Evolutionary conservation across 2,888 invertebrate species (phyloP).

Genomic region (Himalopsyche japonica): DNA sequence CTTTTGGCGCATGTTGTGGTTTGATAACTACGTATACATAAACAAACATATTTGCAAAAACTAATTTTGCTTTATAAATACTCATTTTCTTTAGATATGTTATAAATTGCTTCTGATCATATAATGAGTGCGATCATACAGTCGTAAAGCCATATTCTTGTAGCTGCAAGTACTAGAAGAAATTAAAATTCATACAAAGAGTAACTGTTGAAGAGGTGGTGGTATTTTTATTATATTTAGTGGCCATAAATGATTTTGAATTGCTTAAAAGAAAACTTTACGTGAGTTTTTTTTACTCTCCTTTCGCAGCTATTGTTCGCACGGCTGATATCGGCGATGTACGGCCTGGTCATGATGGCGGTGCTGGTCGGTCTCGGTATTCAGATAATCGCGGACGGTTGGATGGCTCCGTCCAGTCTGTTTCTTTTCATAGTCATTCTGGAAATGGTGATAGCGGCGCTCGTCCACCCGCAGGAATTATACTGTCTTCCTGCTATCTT

Average conservation of each 20-base stretch:
- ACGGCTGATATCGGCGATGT: constrained; percentile 73
- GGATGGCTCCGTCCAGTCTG: constrained; percentile 80
- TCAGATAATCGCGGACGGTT: constrained; percentile 78
- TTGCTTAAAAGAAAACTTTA: too few species aligned
- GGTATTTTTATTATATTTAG: background rate
- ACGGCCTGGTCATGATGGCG: constrained; percentile 85
- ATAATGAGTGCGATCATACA: too few species aligned
- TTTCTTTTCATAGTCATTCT: constrained; percentile 76
- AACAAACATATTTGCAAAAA: too few species aligned
- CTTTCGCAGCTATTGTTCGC: constrained; percentile 68
- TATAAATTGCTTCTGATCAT: too few species aligned
- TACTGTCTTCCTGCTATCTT: constrained; percentile 72
- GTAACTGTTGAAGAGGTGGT: background rate
- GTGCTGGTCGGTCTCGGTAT: constrained; percentile 80
- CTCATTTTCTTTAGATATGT: too few species aligned
- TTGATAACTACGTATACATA: too few species aligned
- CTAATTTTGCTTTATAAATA: too few species aligned
- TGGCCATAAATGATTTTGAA: background rate
- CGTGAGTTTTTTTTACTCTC: background rate
- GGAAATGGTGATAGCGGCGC: constrained; percentile 67
- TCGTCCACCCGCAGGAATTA: constrained; percentile 81
- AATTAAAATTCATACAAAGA: too few species aligned
- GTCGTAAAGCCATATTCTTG: too few species aligned
- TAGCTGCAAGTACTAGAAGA: too few species aligned
- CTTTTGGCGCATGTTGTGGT: too few species aligned